Conservation (phyloP, 2,888 invertebrate genomes). For the Zonitis immaculata region DNA sequence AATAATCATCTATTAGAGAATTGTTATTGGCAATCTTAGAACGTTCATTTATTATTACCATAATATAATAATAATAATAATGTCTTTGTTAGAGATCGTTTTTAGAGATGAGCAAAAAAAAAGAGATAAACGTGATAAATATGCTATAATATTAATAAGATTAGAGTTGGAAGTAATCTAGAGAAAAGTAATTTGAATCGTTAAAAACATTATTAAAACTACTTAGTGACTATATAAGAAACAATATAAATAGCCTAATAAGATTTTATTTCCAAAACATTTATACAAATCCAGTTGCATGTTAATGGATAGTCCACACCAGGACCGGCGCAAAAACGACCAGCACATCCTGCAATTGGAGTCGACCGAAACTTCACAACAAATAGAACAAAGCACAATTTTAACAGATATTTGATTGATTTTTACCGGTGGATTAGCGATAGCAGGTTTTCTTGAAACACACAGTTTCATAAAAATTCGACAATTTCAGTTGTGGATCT, state of each 20-base stretch:
- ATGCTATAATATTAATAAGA: background rate
- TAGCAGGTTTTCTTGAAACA: too few species aligned
- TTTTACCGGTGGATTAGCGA: too few species aligned
- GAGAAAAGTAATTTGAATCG: background rate
- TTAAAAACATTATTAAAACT: background rate
- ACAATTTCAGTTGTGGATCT: too few species aligned
- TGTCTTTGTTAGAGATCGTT: background rate
- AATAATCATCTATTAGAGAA: background rate
- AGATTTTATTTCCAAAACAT: slow-evolving; percentile 22
- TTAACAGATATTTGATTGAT: too few species aligned
- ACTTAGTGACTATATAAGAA: slow-evolving; percentile 3
- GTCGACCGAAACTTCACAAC: too few species aligned
- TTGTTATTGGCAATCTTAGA: background rate
- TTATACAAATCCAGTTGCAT: slow-evolving; percentile 20
- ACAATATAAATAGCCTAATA: slow-evolving; percentile 24
- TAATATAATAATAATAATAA: background rate
- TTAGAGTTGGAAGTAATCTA: background rate
- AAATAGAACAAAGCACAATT: too few species aligned
- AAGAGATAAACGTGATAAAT: background rate
- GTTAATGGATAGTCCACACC: slow-evolving; percentile 26
- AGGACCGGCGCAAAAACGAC: too few species aligned
- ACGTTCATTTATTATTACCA: background rate
- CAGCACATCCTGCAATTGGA: too few species aligned
- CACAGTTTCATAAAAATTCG: too few species aligned
- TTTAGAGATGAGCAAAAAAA: too few species aligned